Evolutionary conservation across 2,888 invertebrate species (phyloP).

Genomic region (Agelastica alni): DNA sequence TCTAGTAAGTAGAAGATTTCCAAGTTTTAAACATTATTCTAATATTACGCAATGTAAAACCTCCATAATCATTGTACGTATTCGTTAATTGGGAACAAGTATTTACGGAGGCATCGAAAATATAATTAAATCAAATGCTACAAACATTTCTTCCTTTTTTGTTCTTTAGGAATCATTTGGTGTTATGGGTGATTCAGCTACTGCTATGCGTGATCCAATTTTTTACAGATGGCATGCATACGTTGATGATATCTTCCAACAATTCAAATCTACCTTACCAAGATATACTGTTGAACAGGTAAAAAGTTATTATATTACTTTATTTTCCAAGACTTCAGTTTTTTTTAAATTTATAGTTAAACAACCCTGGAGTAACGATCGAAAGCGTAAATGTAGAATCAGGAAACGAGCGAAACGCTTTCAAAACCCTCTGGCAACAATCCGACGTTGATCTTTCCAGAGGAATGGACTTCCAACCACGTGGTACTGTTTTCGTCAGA

Average conservation of each 20-base stretch:
- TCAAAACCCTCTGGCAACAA: slow-evolving; percentile 79
- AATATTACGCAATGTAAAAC: too few relatives aligned
- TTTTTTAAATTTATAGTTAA: slow-evolving; percentile 58
- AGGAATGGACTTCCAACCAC: slow-evolving; percentile 81
- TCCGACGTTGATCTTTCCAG: slow-evolving; percentile 76
- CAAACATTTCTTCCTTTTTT: too few relatives aligned
- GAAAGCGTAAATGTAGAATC: slow-evolving; percentile 62
- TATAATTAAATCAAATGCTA: too few relatives aligned
- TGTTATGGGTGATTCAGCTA: slow-evolving; percentile 84
- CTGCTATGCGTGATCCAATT: slow-evolving; percentile 84
- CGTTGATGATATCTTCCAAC: slow-evolving; percentile 77
- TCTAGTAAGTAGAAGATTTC: slow-evolving; percentile 67
- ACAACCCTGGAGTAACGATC: slow-evolving; percentile 67
- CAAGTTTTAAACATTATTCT: too few relatives aligned
- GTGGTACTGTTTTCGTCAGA: slow-evolving; percentile 65
- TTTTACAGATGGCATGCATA: slow-evolving; percentile 87
- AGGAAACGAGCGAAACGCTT: slow-evolving; percentile 59
- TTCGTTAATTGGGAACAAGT: too few relatives aligned
- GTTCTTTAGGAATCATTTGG: slow-evolving; percentile 71
- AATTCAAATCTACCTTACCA: slow-evolving; percentile 71
- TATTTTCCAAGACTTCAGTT: neutral
- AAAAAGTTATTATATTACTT: slow-evolving; percentile 15
- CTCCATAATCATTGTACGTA: too few relatives aligned
- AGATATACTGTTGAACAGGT: slow-evolving; percentile 68
- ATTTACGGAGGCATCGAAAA: too few relatives aligned